Percentiles rank a stretch among this genome's conserved stretches.
These are phyloP conservation scores for Cathartes aura DNA, from an alignment of 2,113 vertebrate genomes.

Conservation along the genomic window DNA sequence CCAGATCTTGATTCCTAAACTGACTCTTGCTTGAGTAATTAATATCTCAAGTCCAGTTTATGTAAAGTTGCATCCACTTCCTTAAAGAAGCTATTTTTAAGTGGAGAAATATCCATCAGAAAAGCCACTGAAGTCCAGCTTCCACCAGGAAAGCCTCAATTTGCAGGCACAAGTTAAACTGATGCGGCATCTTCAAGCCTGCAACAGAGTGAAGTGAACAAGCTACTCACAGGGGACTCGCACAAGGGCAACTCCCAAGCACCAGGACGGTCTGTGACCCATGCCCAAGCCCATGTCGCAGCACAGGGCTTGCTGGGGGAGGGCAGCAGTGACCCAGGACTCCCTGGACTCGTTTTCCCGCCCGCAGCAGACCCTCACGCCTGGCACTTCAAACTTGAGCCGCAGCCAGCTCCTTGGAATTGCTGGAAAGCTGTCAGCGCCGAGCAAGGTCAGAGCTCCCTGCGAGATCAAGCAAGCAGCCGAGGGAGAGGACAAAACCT, in stretches of 20 bases:
- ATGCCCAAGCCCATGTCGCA: background rate
- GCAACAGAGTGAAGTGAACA: fast-evolving
- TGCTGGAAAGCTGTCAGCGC: background rate
- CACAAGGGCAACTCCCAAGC: background rate
- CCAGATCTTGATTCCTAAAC: background rate
- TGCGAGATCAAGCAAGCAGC: background rate
- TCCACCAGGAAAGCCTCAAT: background rate
- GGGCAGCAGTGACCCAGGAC: background rate
- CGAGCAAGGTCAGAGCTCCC: background rate
- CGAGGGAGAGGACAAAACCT: background rate
- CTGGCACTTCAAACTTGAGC: background rate
- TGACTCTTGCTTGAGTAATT: background rate
- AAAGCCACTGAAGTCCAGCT: background rate
- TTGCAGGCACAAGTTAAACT: background rate
- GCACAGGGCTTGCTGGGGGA: background rate
- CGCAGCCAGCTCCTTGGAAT: background rate
- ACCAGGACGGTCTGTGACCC: background rate
- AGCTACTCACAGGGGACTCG: fast-evolving
- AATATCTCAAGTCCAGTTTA: background rate
- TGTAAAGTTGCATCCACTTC: background rate
- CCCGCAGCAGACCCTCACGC: fast-evolving
- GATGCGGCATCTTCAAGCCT: background rate
- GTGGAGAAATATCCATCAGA: background rate
- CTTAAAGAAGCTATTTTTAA: background rate
- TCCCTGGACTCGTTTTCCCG: background rate